phyloP scores from a whole-genome alignment of 2,797 vertebrate species.

The Sebastiscus albofasciatus region DNA sequence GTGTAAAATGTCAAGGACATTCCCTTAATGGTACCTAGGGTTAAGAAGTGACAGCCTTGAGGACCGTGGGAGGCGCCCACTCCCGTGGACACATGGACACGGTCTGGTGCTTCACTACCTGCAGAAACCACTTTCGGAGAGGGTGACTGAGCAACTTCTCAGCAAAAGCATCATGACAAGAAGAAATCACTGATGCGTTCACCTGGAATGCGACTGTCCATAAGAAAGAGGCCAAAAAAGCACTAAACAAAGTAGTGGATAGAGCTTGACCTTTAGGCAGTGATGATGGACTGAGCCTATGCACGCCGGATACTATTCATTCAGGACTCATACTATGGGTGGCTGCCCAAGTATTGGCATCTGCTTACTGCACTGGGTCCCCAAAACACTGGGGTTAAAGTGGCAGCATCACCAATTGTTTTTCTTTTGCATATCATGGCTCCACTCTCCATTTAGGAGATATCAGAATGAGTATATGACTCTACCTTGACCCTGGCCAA shows the following conservation, averaged over 20 bases:
- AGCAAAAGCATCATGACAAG: slow-evolving; percentile 19
- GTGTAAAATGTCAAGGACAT: neutral
- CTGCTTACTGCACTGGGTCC: neutral
- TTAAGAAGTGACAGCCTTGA: slow-evolving; percentile 3
- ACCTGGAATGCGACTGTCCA: neutral
- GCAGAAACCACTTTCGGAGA: slow-evolving; percentile 9
- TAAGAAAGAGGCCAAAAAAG: neutral
- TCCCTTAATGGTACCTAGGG: neutral
- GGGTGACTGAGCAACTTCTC: neutral
- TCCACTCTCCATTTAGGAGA: neutral
- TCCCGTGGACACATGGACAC: neutral
- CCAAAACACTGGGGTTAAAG: neutral
- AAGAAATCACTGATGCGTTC: slow-evolving; percentile 36
- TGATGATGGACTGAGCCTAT: neutral
- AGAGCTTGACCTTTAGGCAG: neutral
- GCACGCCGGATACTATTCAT: neutral
- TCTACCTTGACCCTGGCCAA: neutral
- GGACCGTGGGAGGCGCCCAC: neutral
- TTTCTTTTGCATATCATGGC: neutral
- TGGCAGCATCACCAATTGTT: neutral
- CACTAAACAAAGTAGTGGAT: neutral
- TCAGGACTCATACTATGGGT: neutral
- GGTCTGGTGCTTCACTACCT: neutral
- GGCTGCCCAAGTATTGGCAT: neutral
- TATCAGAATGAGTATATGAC: neutral